These are phyloP conservation scores for Pelagia noctiluca DNA, from an alignment of 30 jellyfish, hydroid and myxozoan species.

Conservation along the genomic window DNA sequence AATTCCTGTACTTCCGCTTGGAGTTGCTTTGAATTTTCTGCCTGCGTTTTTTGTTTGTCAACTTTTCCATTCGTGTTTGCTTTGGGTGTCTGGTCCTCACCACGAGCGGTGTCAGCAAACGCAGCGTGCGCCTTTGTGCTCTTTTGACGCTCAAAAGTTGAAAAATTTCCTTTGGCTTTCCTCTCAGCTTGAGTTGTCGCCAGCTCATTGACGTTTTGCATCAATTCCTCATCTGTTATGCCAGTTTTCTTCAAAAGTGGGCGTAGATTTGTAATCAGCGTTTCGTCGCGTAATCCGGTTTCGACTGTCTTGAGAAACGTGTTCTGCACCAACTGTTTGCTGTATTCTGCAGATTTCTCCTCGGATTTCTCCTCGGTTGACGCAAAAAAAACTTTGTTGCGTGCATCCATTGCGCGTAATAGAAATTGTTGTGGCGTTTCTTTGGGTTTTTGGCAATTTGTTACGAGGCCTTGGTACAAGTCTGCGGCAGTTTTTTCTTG, in stretches of 20 bases:
- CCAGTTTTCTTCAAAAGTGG: slow-evolving; percentile 16
- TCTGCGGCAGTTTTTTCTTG: slow-evolving; percentile 35
- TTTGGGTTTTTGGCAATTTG: slow-evolving; percentile 26
- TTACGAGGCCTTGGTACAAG: slow-evolving; percentile 15
- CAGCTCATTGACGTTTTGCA: slow-evolving; percentile 34
- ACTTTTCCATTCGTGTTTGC: slow-evolving; percentile 14
- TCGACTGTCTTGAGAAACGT: slow-evolving; percentile 39
- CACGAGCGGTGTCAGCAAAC: neutral
- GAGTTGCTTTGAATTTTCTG: slow-evolving; percentile 7
- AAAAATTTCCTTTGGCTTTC: slow-evolving; percentile 35
- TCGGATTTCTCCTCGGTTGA: slow-evolving; percentile 48
- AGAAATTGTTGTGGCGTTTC: slow-evolving; percentile 41
- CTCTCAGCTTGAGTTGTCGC: slow-evolving; percentile 55
- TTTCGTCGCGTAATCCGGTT: slow-evolving; percentile 28
- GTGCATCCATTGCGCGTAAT: slow-evolving; percentile 50
- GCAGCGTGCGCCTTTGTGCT: slow-evolving; percentile 38
- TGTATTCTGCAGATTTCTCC: slow-evolving; percentile 38
- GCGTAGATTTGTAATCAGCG: slow-evolving; percentile 38
- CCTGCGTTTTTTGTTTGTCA: slow-evolving; percentile 9
- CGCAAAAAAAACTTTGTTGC: slow-evolving; percentile 42
- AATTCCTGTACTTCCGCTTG: slow-evolving; percentile 41
- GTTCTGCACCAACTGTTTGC: slow-evolving; percentile 51
- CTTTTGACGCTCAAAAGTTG: neutral
- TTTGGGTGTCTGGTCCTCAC: slow-evolving; percentile 18
- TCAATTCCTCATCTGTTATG: slow-evolving; percentile 52